phyloP scores from a whole-genome alignment of 2,797 vertebrate genomes.

The Protonibea diacanthus region DNA sequence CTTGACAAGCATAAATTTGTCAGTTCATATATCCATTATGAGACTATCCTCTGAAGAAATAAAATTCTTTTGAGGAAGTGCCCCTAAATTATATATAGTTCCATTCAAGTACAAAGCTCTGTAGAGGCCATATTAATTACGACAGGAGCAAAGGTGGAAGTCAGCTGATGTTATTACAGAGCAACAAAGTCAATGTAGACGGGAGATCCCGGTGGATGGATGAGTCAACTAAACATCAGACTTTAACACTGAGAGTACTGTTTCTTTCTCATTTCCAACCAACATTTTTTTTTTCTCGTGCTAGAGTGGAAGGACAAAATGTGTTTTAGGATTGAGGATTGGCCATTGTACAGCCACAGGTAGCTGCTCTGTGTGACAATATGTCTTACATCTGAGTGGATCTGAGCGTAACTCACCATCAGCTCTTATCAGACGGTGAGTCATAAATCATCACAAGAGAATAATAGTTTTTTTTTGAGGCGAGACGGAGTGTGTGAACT shows the following conservation, averaged over 20 bases:
- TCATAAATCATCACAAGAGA: not conserved
- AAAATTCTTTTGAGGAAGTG: not conserved
- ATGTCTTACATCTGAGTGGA: not conserved
- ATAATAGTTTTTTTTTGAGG: not conserved
- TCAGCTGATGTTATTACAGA: not conserved
- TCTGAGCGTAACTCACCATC: not conserved
- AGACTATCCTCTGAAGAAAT: not conserved
- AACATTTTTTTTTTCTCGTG: not conserved
- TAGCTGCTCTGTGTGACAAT: not conserved
- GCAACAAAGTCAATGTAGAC: not conserved
- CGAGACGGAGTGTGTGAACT: not conserved
- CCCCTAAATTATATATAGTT: not conserved
- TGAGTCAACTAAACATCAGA: not conserved
- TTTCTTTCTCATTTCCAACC: not conserved
- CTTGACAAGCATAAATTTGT: not conserved
- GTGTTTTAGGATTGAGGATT: not conserved
- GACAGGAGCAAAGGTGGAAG: not conserved
- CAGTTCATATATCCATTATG: not conserved
- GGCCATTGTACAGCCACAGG: not conserved
- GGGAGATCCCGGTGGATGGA: not conserved
- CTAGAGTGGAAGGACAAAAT: not conserved
- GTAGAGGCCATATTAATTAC: too few species aligned
- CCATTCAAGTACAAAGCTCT: too few species aligned
- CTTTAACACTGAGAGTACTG: not conserved
- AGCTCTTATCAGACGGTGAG: not conserved